Base-by-base conservation (phyloP, 2,888 invertebrate species). In the Falcaria lacertinaria region DNA sequence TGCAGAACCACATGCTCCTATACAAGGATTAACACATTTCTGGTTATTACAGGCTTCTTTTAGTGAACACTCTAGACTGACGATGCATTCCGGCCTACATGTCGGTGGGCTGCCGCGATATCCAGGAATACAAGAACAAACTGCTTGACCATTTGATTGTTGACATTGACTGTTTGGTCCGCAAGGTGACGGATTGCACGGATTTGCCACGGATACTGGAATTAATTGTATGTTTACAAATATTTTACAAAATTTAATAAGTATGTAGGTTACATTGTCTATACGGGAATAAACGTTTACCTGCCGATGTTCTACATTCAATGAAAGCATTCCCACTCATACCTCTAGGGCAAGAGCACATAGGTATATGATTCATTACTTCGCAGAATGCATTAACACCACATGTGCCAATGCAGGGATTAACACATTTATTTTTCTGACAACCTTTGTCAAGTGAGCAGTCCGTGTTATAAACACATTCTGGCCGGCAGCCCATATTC, bases 101-200 rank as follows among this genome's bases (percentile, higher is more conserved):
- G 93, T 93, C 33, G 94, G 94, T 15, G 95, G 94, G 56, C 93
- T 92, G 43, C 95, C 95, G 45, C 92, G 87, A 69, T 92, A 95
- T 50, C 92, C 92, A 22, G 92, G 86, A 33, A 94, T 80, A 69
- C 96, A 96, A 25, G 94, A 92, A 71, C 96, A 96, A 39, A 93
- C 91, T 34, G 95, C 93, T 50, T 91, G 90, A 17, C 92, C 92
- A 57, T 93, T 92, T 11, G 91, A 89, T 63, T 93, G 92, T 57
- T 92, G 91, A 65, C 96, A 96, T 62, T 93, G 91, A 33, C 95
- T 92, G 67, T 95, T 94, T 13, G 93, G 91, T 36, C 96, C 96
- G 70, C 96, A 96, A 0, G 95, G 95, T 39, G 94, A 92, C 22
- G 95, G 95, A 50, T 92, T 86, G 66, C 96, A 96, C 15, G 94